Evolutionary conservation across 2,888 invertebrate species (phyloP).

Genomic region (Eupithecia insigniata): DNA sequence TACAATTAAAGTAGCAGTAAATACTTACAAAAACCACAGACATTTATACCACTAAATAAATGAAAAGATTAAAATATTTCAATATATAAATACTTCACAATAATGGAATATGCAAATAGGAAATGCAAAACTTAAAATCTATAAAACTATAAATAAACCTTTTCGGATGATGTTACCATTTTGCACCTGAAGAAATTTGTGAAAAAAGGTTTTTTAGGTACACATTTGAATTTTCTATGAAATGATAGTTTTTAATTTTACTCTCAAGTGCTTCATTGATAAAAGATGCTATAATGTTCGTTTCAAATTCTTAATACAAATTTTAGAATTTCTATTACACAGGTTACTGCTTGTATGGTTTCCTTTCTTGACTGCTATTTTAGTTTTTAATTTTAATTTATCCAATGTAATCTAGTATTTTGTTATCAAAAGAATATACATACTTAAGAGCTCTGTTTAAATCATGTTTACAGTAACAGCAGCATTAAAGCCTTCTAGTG

Average conservation of each 20-base stretch:
- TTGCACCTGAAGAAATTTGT: not conserved
- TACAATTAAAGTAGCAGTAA: conserved; percentile 6
- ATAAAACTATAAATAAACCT: conserved; percentile 42
- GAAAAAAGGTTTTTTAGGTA: not conserved
- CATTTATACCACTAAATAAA: conserved; percentile 15
- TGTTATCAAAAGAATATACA: not conserved
- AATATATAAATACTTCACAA: conserved; percentile 35
- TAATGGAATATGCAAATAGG: conserved; percentile 46
- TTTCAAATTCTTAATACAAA: conserved; percentile 4
- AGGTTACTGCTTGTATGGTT: not conserved
- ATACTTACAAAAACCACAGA: conserved; percentile 21
- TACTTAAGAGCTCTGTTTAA: conserved; percentile 46
- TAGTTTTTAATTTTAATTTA: not conserved
- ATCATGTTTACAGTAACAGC: conserved; percentile 47
- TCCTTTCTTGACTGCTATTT: not conserved
- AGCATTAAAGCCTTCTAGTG: conserved; percentile 44
- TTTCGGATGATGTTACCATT: not conserved
- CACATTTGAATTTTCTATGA: not conserved
- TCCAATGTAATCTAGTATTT: not conserved
- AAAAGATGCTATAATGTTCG: not conserved
- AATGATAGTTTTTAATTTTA: not conserved
- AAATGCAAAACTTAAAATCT: conserved; percentile 47
- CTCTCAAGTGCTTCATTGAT: not conserved
- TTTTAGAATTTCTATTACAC: not conserved
- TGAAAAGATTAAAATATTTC: conserved; percentile 18